Base-by-base conservation (phyloP, 2,888 invertebrate genomes). In the Ennomos quercinarius region DNA sequence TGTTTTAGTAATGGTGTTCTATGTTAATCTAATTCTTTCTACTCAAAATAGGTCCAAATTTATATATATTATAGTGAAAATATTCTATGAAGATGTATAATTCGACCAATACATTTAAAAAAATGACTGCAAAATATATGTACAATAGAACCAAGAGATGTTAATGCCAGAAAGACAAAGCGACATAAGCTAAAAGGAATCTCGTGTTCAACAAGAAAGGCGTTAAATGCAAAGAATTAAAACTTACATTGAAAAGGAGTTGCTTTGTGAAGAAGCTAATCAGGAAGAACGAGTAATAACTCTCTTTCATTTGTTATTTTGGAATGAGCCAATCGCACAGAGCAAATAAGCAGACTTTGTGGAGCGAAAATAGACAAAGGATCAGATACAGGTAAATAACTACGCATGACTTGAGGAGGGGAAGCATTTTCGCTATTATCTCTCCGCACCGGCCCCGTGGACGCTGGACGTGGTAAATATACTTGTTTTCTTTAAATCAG, bases 311-410 rank as follows among this genome's bases (percentile, higher is more conserved):
- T 86, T 86, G 83, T 86, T 84, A 87, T 85, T 78, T 84, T 72
- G 81, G 81, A 87, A 83, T 85, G 85, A 89, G 82, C 83, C 86
- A 88, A 91, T 91, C 84, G 84, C 77, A 81, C 78, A 77, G 79
- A 86, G 81, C 81, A 87, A 91, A 91, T 90, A 89, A 86, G 78
- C 80, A 73, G 75, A 84, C 78, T 87, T 87, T 83, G 85, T 88
- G 84, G 75, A 88, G 87, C 89, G 87, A 86, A 83, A 90, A 89
- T 85, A 90, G 87, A 91, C 89, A 89, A 89, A 88, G 87, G 87
- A 84, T 86, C 84, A 77, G 81, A 87, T 84, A 87, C 89, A 90
- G 90, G 91, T 89, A 89, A 86, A 84, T 84, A 86, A 86, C 83
- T 80, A 83, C 82, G 84, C 83, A 82, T 81, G 84, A 80, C 78